phyloP scores from a whole-genome alignment of 2,113 vertebrate species.

The Prietella phreatophila region DNA sequence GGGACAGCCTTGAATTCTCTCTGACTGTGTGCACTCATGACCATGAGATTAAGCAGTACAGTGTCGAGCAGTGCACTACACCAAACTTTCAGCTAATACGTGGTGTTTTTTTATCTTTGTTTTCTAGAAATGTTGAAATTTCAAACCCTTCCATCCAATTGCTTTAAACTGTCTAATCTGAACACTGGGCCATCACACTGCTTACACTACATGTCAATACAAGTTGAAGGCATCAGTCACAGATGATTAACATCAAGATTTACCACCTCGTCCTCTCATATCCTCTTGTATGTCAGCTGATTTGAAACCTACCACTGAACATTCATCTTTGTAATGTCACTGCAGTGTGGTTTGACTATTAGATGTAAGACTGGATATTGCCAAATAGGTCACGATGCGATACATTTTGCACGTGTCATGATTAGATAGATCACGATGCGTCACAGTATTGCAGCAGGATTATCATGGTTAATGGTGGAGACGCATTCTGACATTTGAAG shows the following conservation, averaged over 20 bases:
- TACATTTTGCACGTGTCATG: too few species aligned
- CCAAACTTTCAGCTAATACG: not conserved
- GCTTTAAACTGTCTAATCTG: not conserved
- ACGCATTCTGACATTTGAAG: not conserved
- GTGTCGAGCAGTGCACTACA: not conserved
- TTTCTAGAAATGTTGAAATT: not conserved
- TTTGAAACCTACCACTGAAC: not conserved
- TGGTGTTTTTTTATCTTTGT: too few species aligned
- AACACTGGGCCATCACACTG: not conserved
- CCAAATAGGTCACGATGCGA: not conserved
- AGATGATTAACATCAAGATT: not conserved
- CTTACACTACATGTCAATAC: not conserved
- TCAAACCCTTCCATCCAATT: not conserved
- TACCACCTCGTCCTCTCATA: not conserved
- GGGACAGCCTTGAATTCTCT: not conserved
- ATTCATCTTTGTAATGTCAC: not conserved
- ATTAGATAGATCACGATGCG: not conserved
- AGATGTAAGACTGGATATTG: not conserved
- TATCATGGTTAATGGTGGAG: not conserved
- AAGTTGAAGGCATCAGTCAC: constrained; percentile 1
- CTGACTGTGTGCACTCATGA: too few species aligned
- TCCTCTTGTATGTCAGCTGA: not conserved
- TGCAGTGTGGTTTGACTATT: too few species aligned
- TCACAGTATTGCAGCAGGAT: not conserved
- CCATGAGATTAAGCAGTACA: not conserved